phyloP scores from a whole-genome alignment of 2,113 vertebrate species.

The Nansenia antarctica region DNA sequence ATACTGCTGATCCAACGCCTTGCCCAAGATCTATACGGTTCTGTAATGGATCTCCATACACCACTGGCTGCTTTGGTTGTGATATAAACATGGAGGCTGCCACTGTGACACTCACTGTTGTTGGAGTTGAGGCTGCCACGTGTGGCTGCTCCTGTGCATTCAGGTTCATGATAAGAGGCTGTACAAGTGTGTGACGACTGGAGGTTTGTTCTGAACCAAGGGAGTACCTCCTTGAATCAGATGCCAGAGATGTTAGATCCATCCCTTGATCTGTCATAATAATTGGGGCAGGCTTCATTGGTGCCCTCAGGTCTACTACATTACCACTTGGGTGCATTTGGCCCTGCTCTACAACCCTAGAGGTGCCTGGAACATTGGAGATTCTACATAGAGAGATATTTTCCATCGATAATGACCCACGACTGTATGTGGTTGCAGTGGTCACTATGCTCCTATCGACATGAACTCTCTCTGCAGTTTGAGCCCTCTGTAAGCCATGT shows the following conservation, averaged over 20 bases:
- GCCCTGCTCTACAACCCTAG: constrained; percentile 81
- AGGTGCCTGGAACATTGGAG: constrained; percentile 85
- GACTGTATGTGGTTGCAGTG: constrained; percentile 76
- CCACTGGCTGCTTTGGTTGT: constrained; percentile 85
- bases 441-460: constrained; percentile 66
- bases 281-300: constrained; percentile 86
- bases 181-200: constrained; percentile 86
- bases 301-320: constrained; percentile 88
- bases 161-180: constrained; percentile 94
- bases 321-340: constrained; percentile 77
- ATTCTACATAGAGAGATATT: constrained; percentile 91
- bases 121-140: constrained; percentile 80
- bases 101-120: constrained; percentile 87
- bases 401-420: constrained; percentile 83
- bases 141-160: constrained; percentile 93
- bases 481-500: constrained; percentile 73
- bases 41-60: constrained; percentile 95
- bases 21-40: constrained; percentile 93
- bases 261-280: constrained; percentile 98
- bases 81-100: constrained; percentile 87
- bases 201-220: constrained; percentile 84
- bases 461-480: constrained; percentile 74
- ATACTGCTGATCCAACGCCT: constrained; percentile 86
- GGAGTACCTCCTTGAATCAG: constrained; percentile 90
- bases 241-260: constrained; percentile 94